Evolutionary conservation across 2,888 invertebrate species (phyloP).

Genomic region (Harpalus rubripes): DNA sequence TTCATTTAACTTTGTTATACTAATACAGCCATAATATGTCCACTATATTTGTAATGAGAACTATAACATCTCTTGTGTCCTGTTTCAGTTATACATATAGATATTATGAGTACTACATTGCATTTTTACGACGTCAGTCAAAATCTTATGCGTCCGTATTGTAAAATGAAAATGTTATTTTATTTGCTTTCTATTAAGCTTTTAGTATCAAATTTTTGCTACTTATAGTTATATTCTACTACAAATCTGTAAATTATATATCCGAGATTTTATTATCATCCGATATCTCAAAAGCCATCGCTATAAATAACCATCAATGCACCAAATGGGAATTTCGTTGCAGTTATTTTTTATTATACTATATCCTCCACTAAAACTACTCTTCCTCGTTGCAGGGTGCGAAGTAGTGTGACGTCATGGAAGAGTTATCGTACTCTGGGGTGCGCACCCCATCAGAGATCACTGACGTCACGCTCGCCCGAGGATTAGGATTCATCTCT

Average conservation of each 20-base stretch:
- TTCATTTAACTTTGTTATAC: no score
- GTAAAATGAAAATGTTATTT: no score
- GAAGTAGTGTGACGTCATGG: constrained; percentile 10
- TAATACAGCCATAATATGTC: no score
- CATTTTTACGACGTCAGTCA: no score
- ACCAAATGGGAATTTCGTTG: background rate
- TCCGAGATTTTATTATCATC: background rate
- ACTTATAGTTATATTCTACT: no score
- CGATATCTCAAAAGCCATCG: background rate
- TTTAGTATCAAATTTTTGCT: no score
- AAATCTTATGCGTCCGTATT: no score
- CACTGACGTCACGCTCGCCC: constrained; percentile 48
- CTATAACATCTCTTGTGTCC: no score
- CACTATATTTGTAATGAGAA: no score
- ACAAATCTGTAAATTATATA: background rate
- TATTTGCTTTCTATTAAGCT: no score
- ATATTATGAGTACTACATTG: no score
- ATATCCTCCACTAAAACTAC: background rate
- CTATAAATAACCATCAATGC: background rate
- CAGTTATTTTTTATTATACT: background rate
- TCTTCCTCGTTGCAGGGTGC: background rate
- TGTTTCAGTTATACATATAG: no score
- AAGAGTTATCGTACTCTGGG: constrained; percentile 43
- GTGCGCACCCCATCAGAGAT: constrained; percentile 38
- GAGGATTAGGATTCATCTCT: constrained; percentile 53